Conservation (phyloP, 2,888 invertebrate genomes). For the Spodoptera picta region DNA sequence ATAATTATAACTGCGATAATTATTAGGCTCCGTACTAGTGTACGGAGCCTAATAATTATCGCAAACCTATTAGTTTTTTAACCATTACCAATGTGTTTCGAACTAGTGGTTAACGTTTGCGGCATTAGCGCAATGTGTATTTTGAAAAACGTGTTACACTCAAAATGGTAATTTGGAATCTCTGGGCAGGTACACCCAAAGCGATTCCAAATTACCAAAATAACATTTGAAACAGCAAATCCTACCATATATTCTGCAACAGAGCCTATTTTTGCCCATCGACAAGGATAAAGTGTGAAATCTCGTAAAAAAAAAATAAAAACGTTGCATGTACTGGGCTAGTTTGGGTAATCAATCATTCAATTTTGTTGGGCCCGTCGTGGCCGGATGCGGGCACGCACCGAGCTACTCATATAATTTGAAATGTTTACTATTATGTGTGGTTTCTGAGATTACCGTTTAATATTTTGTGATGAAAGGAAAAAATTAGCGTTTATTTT, state of each 20-base stretch:
- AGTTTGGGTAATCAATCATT: slow-evolving; percentile 57
- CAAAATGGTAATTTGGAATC: no score
- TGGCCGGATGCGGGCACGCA: slow-evolving; percentile 44
- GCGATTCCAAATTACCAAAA: no score
- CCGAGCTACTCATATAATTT: slow-evolving; percentile 32
- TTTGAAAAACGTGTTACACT: no score
- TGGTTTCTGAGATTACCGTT: slow-evolving; percentile 1
- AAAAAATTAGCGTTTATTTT: not conserved
- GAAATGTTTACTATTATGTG: slow-evolving; percentile 6
- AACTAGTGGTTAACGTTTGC: no score
- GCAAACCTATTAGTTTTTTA: no score
- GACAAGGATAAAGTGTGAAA: slow-evolving; percentile 14
- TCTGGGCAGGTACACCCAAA: no score
- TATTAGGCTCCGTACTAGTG: no score
- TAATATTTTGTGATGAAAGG: not conserved
- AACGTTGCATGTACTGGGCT: slow-evolving; percentile 32
- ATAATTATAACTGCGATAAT: no score
- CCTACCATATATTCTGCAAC: slow-evolving; percentile 12
- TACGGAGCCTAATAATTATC: no score
- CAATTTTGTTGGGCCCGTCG: slow-evolving; percentile 40
- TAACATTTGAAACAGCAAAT: slow-evolving; percentile 5
- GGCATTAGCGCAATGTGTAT: no score
- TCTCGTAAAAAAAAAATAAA: slow-evolving; percentile 45
- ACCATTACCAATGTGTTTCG: no score
- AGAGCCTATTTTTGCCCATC: slow-evolving; percentile 2